Evolutionary conservation across 2,113 vertebrate species (phyloP), one percentile per base, ranked within the genome.

Genomic region (Nesoenas mayeri): DNA sequence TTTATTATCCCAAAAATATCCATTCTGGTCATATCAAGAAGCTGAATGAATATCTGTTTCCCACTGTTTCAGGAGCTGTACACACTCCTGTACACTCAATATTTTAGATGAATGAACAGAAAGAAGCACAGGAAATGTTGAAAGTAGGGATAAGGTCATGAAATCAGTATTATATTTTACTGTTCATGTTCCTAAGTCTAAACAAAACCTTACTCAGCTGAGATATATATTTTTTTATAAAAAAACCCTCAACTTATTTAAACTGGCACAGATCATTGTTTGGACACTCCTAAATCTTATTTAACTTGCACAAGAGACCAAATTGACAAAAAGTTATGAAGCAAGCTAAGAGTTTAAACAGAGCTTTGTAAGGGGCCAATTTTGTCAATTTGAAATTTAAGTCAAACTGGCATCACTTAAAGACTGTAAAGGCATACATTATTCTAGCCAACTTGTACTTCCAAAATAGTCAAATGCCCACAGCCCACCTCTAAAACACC

Each of bases 171-270:
- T 67, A 62, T 61, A 78, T 78, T 82, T 85, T 91, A 78, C 15
- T 64, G 24, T 56, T 80, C 36, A 12, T 53, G 26, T 79, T 85
- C 60, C 32, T 74, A 88, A 60, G 12, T 24, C 65, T 85, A 73
- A 92, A 92, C 14, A 84, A 93, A 90, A 86, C 12, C 70, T 92
- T 93, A 77, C 36, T 88, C 53, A 85, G 26, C 28, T 89, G 58
- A 94, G 34, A 22, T 79, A 72, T 42, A 69, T 34, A 38, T 73
- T 32, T 58, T 47, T 15, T 50, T 24, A 21, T 50, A 24, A 6
- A 47, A 85, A 75, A 75, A 16, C 16, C 44, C 44, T 47, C 44
- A 79, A 16, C 4, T 74, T 81, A 78, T 80, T 93, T 95, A 65
- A 92, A 95, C 60, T 87, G 84, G 48, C 67, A 93, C 1, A 3